Conservation (phyloP, 2,797 vertebrate species). For the Trachurus trachurus region DNA sequence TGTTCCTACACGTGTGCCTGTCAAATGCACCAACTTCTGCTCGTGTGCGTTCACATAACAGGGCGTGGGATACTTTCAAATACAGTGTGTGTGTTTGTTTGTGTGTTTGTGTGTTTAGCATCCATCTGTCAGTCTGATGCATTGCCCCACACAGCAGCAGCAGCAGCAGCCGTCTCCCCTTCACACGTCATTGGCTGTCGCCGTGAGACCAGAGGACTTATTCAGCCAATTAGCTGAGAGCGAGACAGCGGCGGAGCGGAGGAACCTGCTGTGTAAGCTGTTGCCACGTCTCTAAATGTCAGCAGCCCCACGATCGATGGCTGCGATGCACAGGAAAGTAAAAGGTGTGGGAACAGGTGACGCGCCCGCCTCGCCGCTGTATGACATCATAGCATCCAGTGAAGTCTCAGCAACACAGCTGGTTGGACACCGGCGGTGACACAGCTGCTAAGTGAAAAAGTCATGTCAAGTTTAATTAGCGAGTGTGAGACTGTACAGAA, state of each 20-base stretch:
- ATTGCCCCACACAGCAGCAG: constrained; percentile 24
- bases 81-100: not conserved
- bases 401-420: not conserved
- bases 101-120: not conserved
- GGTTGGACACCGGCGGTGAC: not conserved
- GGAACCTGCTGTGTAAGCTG: constrained; percentile 43
- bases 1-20: not conserved
- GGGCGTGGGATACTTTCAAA: not conserved
- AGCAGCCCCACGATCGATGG: constrained; percentile 29
- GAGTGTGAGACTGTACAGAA: not conserved
- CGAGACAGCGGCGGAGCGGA: not conserved
- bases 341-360: constrained; percentile 17
- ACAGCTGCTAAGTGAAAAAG: not conserved
- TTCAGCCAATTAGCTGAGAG: constrained; percentile 66
- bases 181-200: constrained; percentile 56
- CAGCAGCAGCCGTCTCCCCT: too few species aligned
- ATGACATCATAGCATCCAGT: not conserved
- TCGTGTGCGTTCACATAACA: not conserved
- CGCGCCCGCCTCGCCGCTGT: not conserved
- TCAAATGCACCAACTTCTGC: not conserved
- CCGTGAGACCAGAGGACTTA: constrained; percentile 34
- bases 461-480: constrained; percentile 6
- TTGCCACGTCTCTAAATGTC: constrained; percentile 46
- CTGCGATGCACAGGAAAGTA: not conserved
- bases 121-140: constrained; percentile 54